Percentiles rank a stretch among this genome's conserved stretches.
phyloP scores from a whole-genome alignment of 2,888 invertebrate genomes.

The Harpalus rufipes region DNA sequence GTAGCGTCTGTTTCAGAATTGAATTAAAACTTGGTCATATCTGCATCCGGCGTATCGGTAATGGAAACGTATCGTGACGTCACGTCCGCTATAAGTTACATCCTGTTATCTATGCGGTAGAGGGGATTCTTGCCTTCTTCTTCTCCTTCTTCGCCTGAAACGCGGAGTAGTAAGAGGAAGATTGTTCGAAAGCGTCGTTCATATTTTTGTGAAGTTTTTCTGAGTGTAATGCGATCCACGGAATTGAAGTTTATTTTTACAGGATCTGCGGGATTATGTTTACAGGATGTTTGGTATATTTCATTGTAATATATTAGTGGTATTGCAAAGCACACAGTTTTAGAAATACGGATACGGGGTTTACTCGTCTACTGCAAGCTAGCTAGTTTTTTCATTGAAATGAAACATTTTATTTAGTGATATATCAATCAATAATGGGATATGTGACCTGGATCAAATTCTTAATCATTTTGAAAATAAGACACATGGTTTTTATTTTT shows the following conservation, averaged over 20 bases:
- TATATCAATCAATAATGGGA: too few species aligned
- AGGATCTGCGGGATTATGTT: constrained; percentile 23
- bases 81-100: constrained; percentile 65
- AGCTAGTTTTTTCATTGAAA: background rate
- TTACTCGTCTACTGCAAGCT: background rate
- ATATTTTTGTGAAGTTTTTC: constrained; percentile 60
- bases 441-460: too few species aligned
- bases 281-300: constrained; percentile 26
- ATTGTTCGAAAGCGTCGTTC: constrained; percentile 59
- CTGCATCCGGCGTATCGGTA: constrained; percentile 66
- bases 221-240: constrained; percentile 54
- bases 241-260: constrained; percentile 55
- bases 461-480: too few species aligned
- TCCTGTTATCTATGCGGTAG: constrained; percentile 55
- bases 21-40: constrained; percentile 66
- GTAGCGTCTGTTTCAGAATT: constrained; percentile 63
- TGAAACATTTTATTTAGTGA: too few species aligned
- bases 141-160: constrained; percentile 30
- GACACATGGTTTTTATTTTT: too few species aligned
- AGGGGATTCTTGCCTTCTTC: constrained; percentile 25
- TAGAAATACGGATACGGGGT: background rate
- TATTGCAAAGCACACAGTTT: background rate
- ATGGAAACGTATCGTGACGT: constrained; percentile 65
- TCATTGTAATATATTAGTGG: background rate
- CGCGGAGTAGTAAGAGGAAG: constrained; percentile 28